phyloP scores from a whole-genome alignment of 2,888 invertebrate genomes.

The Andrena flavipes region DNA sequence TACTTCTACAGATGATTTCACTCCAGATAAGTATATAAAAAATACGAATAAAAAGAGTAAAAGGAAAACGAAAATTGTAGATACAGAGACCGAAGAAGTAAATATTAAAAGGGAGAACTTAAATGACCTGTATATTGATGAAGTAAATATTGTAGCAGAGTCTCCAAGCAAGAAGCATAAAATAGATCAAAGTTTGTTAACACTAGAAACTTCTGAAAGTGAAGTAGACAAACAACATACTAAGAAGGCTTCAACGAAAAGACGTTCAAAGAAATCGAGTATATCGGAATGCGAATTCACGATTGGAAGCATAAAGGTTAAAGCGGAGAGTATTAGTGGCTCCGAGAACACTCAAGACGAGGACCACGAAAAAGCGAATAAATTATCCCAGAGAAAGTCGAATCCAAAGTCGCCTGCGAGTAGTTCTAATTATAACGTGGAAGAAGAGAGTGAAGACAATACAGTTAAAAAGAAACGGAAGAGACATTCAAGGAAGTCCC shows the following conservation, averaged over 20 bases:
- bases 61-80: slow-evolving; percentile 17
- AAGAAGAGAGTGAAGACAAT: slow-evolving; percentile 30
- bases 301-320: slow-evolving; percentile 22
- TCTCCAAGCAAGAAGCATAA: slow-evolving; percentile 26
- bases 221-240: neutral
- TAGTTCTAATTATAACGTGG: neutral
- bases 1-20: slow-evolving; percentile 10
- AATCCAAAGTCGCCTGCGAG: neutral
- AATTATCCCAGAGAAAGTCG: neutral
- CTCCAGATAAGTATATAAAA: slow-evolving; percentile 9
- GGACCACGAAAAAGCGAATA: neutral
- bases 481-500: slow-evolving; percentile 36
- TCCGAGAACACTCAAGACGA: slow-evolving; percentile 24
- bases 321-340: slow-evolving; percentile 31
- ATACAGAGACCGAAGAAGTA: neutral
- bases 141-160: neutral
- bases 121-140: neutral
- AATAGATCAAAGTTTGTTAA: slow-evolving; percentile 6
- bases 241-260: neutral
- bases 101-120: slow-evolving; percentile 34
- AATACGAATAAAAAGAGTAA: slow-evolving; percentile 22
- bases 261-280: slow-evolving; percentile 3
- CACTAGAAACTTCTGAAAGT: neutral
- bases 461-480: slow-evolving; percentile 41
- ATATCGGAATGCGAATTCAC: slow-evolving; percentile 8